Evolutionary conservation across 1,140 invertebrate species (phyloP).

Genomic region (Brachystomella parvula): DNA sequence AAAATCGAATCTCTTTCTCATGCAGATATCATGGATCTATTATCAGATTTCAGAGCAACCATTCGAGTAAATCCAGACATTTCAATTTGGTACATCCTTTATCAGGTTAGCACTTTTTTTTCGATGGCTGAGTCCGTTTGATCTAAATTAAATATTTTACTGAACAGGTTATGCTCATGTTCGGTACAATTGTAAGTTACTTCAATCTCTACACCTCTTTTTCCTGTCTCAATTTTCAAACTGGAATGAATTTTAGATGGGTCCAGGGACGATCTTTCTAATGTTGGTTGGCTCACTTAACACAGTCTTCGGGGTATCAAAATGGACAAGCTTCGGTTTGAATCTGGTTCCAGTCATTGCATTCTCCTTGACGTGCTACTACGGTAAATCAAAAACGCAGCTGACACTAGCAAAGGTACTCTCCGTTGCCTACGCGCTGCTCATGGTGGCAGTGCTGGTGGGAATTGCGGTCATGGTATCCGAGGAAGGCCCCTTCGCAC

Average conservation of each 20-base stretch:
- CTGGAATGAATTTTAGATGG: conserved; percentile 52
- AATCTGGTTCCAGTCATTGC: conserved; percentile 47
- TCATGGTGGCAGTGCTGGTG: conserved; percentile 88
- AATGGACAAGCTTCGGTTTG: conserved; percentile 46
- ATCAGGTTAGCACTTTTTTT: conserved; percentile 40
- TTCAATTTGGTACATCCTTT: conserved; percentile 51
- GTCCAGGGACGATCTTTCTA: conserved; percentile 57
- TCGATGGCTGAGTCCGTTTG: background rate
- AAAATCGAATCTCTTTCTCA: no score
- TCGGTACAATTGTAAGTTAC: conserved; percentile 46
- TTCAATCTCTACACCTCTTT: background rate
- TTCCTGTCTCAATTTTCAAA: conserved; percentile 43
- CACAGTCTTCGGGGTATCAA: conserved; percentile 50
- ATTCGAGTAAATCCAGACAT: conserved; percentile 53
- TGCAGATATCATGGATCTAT: conserved; percentile 57
- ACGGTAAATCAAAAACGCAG: conserved; percentile 45
- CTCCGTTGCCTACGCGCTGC: conserved; percentile 68
- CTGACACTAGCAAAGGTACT: conserved; percentile 62
- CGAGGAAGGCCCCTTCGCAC: conserved; percentile 67
- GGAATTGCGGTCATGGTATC: conserved; percentile 72
- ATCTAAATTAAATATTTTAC: background rate
- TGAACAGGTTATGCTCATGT: conserved; percentile 43
- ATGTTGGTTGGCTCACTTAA: conserved; percentile 55
- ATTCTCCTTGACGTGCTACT: conserved; percentile 48
- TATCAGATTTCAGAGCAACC: conserved; percentile 49